Conservation (phyloP, 2,113 vertebrate species). For the Pangasianodon gigas region DNA sequence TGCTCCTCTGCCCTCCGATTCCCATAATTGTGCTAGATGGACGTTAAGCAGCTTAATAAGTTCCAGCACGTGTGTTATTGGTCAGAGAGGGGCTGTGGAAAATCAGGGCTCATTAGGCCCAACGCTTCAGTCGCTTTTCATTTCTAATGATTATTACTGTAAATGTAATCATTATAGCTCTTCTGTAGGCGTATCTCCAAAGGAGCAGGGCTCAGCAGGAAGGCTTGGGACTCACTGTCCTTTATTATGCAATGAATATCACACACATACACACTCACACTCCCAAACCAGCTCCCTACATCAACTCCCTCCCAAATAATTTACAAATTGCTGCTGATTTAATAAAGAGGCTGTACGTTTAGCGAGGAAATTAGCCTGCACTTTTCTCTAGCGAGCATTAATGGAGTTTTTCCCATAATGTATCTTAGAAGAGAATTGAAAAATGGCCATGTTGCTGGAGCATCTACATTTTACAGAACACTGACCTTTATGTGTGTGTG, state of each 20-base stretch:
- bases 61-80: conserved; percentile 38
- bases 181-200: conserved; percentile 25
- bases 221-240: conserved; percentile 22
- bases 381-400: conserved; percentile 44
- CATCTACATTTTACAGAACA: background rate
- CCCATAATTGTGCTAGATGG: conserved; percentile 35
- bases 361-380: conserved; percentile 41
- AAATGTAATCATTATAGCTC: conserved; percentile 70
- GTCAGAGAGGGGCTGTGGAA: conserved; percentile 46
- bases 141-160: conserved; percentile 70
- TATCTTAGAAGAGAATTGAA: background rate
- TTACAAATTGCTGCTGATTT: conserved; percentile 57
- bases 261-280: conserved; percentile 18
- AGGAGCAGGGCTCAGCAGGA: conserved; percentile 27
- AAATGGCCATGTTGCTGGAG: background rate
- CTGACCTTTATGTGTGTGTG: background rate
- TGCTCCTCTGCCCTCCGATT: conserved; percentile 18
- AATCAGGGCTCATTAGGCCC: conserved; percentile 64
- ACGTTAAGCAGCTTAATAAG: conserved; percentile 39
- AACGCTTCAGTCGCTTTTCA: conserved; percentile 65
- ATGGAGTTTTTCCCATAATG: conserved; percentile 52
- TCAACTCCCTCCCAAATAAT: conserved; percentile 40
- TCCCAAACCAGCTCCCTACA: conserved; percentile 27
- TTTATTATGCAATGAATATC: conserved; percentile 43
- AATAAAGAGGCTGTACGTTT: conserved; percentile 54